Evolutionary conservation across 2,888 invertebrate genomes (phyloP), one percentile per base, ranked within the genome.

Genomic region (Gonocerus acuteangulatus): DNA sequence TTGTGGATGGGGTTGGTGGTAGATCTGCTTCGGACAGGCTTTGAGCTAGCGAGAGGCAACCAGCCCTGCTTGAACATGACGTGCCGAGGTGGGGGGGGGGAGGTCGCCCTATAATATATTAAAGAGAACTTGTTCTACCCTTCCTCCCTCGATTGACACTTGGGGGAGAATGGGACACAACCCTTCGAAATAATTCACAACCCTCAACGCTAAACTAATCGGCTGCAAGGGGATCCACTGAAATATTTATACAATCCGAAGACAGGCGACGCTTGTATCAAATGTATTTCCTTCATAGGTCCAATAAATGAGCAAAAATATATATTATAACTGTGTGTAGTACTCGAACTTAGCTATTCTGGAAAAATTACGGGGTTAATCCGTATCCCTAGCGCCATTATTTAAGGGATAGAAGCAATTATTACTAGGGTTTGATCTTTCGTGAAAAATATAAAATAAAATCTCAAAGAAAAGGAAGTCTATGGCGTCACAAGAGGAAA

Each of bases 31-130:
- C 7, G n/a, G 52, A 52, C 52, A 52, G 52, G 21, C 47, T 47
- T 47, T 47, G 19, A 47, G 47, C 21, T 3, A 21, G 19, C 47
- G 47, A 39, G 39, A 39, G 39, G 9, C 15, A 15, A 6, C n/a
- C 15, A 39, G 39, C 15, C 36, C 23, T 23, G 23, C 21, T 39
- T 52, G 52, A 36, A 52, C 52, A 52, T 52, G 52, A 52, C 52
- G 52, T 52, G 52, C 52, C 3, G 52, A 52, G 52, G 21, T 21
- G 52, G 42, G 16, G 4, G 4, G 6, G 13, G 21, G 6, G 3
- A 7, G 47, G n/a, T 32, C 34, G 34, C 58, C 47, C 32, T 42
- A 61, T 58, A 62, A 57, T 57, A 57, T 57, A 57, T 57, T 57
- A 57, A 57, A 57, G 45, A 32, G 44, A 34, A 45, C 57, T 57